Conservation (phyloP, 1,140 invertebrate genomes). For the Formica selysi region DNA sequence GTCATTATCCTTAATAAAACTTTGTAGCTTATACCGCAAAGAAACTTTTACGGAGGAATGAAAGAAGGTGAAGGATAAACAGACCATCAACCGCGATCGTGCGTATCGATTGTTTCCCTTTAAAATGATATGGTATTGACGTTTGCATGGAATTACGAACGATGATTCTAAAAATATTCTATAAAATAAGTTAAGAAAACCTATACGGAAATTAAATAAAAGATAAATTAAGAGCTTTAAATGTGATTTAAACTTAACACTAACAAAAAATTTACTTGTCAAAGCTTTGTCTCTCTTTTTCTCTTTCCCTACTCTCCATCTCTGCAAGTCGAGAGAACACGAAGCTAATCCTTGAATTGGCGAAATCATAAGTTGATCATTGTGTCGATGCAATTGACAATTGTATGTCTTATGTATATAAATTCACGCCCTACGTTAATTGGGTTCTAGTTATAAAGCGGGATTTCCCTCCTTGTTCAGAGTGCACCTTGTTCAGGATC, state of each 20-base stretch:
- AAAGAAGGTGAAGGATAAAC: constrained; percentile 73
- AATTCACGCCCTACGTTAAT: constrained; percentile 59
- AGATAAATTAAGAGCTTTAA: neutral
- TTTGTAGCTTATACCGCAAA: constrained; percentile 7
- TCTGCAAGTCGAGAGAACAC: neutral
- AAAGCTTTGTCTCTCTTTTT: neutral
- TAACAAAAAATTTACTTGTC: neutral
- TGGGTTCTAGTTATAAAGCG: constrained; percentile 25
- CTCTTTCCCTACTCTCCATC: neutral
- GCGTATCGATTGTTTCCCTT: constrained; percentile 52
- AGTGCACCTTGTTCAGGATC: neutral
- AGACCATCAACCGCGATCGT: constrained; percentile 44
- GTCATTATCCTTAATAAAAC: constrained; percentile 55
- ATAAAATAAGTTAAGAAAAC: constrained; percentile 3
- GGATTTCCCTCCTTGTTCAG: constrained; percentile 30
- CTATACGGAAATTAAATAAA: neutral
- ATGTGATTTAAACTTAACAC: neutral
- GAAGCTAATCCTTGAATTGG: constrained; percentile 22
- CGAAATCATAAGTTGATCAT: constrained; percentile 28
- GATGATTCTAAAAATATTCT: neutral
- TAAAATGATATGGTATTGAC: neutral
- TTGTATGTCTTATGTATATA: constrained; percentile 52
- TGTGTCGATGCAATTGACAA: neutral
- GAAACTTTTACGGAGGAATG: constrained; percentile 28
- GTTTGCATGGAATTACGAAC: neutral